These are phyloP conservation scores for Rosalia funebris DNA, from an alignment of 2,888 invertebrate species.

Conservation along the genomic window DNA sequence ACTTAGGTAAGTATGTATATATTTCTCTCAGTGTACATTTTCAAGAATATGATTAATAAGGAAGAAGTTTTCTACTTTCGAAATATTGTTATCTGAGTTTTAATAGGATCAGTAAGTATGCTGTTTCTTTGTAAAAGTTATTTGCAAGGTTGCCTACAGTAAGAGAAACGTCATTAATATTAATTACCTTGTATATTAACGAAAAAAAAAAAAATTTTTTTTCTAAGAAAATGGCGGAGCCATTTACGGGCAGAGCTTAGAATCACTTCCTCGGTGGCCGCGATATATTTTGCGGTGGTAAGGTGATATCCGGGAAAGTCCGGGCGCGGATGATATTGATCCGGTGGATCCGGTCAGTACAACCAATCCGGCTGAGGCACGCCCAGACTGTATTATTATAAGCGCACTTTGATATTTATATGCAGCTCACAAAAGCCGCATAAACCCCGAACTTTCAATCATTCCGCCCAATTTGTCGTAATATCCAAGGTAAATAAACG, in stretches of 20 bases:
- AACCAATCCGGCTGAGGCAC: constrained; percentile 60
- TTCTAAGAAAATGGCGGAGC: not conserved
- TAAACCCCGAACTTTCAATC: constrained; percentile 39
- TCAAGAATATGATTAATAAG: too few relatives aligned
- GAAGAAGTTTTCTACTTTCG: too few relatives aligned
- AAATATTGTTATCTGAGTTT: too few relatives aligned
- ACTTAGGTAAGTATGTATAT: too few relatives aligned
- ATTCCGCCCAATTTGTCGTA: constrained; percentile 40
- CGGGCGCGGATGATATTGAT: constrained; percentile 62
- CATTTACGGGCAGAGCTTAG: not conserved
- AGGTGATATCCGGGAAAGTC: constrained; percentile 60
- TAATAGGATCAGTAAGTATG: too few relatives aligned
- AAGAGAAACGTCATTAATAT: too few relatives aligned
- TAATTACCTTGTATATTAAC: too few relatives aligned
- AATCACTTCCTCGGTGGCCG: constrained; percentile 30
- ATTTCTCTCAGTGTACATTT: too few relatives aligned
- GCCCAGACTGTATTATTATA: constrained; percentile 54
- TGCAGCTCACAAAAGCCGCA: constrained; percentile 44
- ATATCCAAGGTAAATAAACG: constrained; percentile 38
- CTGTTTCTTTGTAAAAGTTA: too few relatives aligned
- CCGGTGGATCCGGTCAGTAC: constrained; percentile 61
- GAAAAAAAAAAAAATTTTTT: too few relatives aligned
- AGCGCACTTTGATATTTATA: constrained; percentile 47
- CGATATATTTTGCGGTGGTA: constrained; percentile 46
- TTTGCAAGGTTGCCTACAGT: too few relatives aligned